These are phyloP conservation scores for Abscondita cerata DNA, from an alignment of 2,888 invertebrate species.

Conservation along the genomic window DNA sequence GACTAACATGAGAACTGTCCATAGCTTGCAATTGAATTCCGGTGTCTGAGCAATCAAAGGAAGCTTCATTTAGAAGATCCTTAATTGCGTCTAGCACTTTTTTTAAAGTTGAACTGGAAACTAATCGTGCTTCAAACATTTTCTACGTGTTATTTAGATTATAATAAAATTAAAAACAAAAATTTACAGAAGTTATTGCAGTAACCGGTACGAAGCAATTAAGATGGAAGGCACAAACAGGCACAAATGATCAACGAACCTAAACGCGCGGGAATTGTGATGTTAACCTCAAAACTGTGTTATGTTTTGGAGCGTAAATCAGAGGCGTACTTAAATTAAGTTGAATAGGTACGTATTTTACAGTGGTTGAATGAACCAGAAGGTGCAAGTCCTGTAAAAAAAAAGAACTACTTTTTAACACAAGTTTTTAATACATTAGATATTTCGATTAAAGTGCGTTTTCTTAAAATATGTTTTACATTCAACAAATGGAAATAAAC, in stretches of 20 bases:
- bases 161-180: conserved; percentile 1
- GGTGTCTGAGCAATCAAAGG: conserved; percentile 95
- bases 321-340: too few species aligned
- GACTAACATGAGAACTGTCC: conserved; percentile 99
- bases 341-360: too few species aligned
- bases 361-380: too few species aligned
- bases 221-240: not conserved
- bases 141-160: conserved; percentile 50
- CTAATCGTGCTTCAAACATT: conserved; percentile 98
- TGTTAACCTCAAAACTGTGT: not conserved
- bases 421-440: too few species aligned
- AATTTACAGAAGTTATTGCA: not conserved
- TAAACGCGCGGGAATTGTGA: not conserved
- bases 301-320: too few species aligned
- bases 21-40: conserved; percentile 93
- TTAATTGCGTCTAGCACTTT: conserved; percentile 97
- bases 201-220: not conserved
- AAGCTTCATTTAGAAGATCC: conserved; percentile 96
- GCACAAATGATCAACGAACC: not conserved
- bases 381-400: too few species aligned
- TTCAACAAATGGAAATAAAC: too few species aligned
- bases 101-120: conserved; percentile 88
- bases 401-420: too few species aligned
- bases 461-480: too few species aligned
- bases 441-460: too few species aligned